A percentile compares a stretch with the other conserved stretches of the same genome.
These are phyloP conservation scores for Netelia melanura DNA, from an alignment of 2,888 invertebrate species.

Conservation along the genomic window DNA sequence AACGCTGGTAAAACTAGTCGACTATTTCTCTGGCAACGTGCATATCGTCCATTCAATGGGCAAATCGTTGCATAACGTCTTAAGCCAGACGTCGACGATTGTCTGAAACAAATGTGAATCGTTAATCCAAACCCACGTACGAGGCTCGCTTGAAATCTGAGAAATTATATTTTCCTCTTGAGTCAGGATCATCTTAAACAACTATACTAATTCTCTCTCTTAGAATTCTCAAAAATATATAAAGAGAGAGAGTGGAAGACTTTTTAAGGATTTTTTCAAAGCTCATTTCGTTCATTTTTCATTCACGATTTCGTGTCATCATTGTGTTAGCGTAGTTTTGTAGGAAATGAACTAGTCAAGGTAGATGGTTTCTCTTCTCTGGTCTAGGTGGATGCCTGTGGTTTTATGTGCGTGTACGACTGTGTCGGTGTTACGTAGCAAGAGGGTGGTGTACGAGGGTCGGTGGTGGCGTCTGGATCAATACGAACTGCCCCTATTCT, in stretches of 20 bases:
- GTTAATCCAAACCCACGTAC: not conserved
- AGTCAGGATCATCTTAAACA: not conserved
- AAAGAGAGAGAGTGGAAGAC: not conserved
- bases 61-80: not conserved
- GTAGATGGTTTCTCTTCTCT: slow-evolving; percentile 45
- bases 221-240: not conserved
- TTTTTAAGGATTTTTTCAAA: not conserved
- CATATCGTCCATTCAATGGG: not conserved
- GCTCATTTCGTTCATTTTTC: not conserved
- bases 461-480: slow-evolving; percentile 80
- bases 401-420: slow-evolving; percentile 65
- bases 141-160: not conserved
- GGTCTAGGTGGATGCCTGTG: slow-evolving; percentile 3
- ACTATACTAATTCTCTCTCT: not conserved
- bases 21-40: not conserved
- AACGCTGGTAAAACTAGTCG: not conserved
- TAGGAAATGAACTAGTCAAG: slow-evolving; percentile 25
- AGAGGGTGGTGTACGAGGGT: slow-evolving; percentile 63
- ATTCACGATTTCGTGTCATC: slow-evolving; percentile 7
- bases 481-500: slow-evolving; percentile 83
- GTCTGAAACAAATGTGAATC: not conserved
- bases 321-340: slow-evolving; percentile 45
- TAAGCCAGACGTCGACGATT: not conserved
- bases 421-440: slow-evolving; percentile 56
- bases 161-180: not conserved